Conservation (phyloP, 2,113 vertebrate species). For the Eulemur rufifrons region DNA sequence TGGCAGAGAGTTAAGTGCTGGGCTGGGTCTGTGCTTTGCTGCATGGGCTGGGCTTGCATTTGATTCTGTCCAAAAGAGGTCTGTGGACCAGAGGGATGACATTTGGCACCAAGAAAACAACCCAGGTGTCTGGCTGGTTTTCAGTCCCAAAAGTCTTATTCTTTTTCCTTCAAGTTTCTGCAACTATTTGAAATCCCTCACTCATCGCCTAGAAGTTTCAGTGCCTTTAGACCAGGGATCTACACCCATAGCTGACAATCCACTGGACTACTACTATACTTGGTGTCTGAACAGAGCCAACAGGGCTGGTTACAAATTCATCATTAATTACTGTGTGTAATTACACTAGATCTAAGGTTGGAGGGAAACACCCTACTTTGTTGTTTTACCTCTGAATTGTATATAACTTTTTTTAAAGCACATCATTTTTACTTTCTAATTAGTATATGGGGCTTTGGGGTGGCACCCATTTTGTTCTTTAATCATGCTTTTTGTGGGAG, state of each 20-base stretch:
- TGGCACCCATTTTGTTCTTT: conserved; percentile 1
- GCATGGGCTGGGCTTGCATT: not conserved
- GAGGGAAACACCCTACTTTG: not conserved
- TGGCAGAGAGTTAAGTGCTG: not conserved
- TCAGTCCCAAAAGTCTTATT: conserved; percentile 9
- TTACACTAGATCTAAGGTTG: not conserved
- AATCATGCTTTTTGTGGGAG: not conserved
- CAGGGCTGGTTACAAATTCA: conserved; percentile 4
- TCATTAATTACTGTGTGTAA: conserved; percentile 36
- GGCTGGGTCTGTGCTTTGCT: not conserved
- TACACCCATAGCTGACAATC: not conserved
- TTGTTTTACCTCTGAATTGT: not conserved
- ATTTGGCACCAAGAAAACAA: conserved; percentile 19
- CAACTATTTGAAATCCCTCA: not conserved
- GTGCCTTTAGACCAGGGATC: conserved; percentile 4
- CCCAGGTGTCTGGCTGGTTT: not conserved
- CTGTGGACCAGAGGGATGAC: not conserved
- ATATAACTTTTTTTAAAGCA: not conserved
- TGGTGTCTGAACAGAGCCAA: conserved; percentile 35
- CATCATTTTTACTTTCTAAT: conserved; percentile 45
- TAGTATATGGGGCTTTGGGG: not conserved
- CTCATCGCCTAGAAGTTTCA: not conserved
- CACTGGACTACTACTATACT: not conserved
- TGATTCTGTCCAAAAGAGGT: not conserved
- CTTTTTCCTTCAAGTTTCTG: conserved; percentile 27